phyloP scores from a whole-genome alignment of 2,113 vertebrate genomes.

The Macrotis lagotis region DNA sequence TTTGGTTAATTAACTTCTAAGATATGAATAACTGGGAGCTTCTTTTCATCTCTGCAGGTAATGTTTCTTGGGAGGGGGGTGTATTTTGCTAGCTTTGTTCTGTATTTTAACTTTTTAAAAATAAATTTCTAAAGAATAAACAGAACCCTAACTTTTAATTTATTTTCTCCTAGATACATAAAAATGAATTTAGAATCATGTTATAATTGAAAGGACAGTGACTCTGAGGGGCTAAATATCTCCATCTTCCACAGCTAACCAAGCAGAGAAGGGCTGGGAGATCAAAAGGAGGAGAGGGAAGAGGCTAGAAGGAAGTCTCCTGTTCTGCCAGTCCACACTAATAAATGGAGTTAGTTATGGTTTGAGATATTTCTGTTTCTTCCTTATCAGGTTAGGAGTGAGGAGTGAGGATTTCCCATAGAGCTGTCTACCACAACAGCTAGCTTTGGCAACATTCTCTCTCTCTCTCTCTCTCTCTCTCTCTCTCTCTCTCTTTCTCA shows the following conservation, averaged over 20 bases:
- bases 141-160: not conserved
- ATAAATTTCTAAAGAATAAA: not conserved
- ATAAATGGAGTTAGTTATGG: not conserved
- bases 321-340: not conserved
- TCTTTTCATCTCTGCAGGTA: not conserved
- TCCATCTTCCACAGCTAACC: not conserved
- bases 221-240: not conserved
- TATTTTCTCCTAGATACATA: not conserved
- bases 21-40: not conserved
- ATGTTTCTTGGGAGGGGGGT: not conserved
- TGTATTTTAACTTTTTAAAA: not conserved
- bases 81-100: not conserved
- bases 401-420: not conserved
- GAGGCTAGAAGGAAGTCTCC: not conserved
- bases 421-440: not conserved
- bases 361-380: not conserved
- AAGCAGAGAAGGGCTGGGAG: not conserved
- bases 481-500: too few relatives aligned
- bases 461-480: too few relatives aligned
- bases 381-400: not conserved
- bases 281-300: not conserved
- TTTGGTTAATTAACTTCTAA: not conserved
- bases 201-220: not conserved
- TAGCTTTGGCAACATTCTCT: not conserved
- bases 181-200: not conserved